These are phyloP conservation scores for Takifugu flavidus DNA, from an alignment of 2,113 vertebrate genomes.

Conservation along the genomic window DNA sequence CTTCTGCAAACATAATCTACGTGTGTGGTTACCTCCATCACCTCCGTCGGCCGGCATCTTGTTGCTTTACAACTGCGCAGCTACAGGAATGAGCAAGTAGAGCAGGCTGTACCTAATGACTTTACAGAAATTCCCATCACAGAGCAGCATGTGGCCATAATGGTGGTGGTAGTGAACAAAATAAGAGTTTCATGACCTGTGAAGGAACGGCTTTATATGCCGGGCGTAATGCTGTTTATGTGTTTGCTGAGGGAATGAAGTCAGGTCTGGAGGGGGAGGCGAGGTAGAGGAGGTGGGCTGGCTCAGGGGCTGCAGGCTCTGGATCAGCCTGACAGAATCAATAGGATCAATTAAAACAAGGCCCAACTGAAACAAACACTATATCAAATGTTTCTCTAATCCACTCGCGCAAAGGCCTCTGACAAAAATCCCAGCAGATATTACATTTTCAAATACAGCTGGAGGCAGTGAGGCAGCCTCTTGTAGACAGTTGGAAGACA, in stretches of 20 bases:
- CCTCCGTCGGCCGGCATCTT: constrained; percentile 27
- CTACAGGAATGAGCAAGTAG: constrained; percentile 23
- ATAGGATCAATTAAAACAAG: constrained; percentile 55
- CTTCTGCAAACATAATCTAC: constrained; percentile 19
- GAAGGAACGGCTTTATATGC: constrained; percentile 39
- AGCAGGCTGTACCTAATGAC: constrained; percentile 28
- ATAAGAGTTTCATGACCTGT: constrained; percentile 37
- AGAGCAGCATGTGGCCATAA: constrained; percentile 39
- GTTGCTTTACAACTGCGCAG: constrained; percentile 27
- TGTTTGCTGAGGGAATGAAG: constrained; percentile 9
- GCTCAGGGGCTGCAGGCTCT: constrained; percentile 21
- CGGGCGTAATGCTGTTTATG: constrained; percentile 6
- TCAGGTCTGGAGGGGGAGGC: constrained; percentile 5
- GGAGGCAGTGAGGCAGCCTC: too few species aligned
- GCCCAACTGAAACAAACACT: constrained; percentile 46
- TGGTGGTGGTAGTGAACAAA: constrained; percentile 14
- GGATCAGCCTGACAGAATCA: constrained; percentile 57
- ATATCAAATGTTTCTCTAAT: constrained; percentile 55
- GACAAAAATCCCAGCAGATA: not conserved
- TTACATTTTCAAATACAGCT: not conserved
- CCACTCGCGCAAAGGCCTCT: constrained; percentile 7
- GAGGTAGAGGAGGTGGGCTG: not conserved
- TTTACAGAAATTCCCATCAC: constrained; percentile 44
- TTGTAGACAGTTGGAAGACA: too few species aligned
- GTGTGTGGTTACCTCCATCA: constrained; percentile 15